These are phyloP conservation scores for Microctenopoma stevenorrisi DNA, from an alignment of 2,797 vertebrate species.

Conservation along the genomic window DNA sequence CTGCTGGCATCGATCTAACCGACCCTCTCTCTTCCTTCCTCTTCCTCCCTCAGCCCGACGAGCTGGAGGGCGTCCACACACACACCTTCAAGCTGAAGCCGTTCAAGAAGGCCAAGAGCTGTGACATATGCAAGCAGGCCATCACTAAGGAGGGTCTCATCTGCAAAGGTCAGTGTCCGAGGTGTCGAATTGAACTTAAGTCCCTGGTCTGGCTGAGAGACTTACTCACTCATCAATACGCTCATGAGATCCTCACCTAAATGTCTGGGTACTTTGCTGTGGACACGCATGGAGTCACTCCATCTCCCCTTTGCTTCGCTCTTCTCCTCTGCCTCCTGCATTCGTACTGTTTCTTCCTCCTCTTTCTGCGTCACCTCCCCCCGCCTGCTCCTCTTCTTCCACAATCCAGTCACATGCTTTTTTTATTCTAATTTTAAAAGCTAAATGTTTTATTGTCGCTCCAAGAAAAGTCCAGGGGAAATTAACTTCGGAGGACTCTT, in stretches of 20 bases:
- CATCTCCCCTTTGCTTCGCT: too few relatives aligned
- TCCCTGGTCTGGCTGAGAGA: not conserved
- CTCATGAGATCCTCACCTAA: not conserved
- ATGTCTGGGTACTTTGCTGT: not conserved
- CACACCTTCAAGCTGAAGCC: slow-evolving; percentile 94
- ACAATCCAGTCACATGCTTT: slow-evolving; percentile 32
- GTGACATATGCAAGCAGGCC: slow-evolving; percentile 93
- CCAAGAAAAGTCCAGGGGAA: slow-evolving; percentile 56
- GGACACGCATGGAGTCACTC: too few relatives aligned
- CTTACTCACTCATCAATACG: slow-evolving; percentile 11
- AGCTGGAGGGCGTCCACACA: slow-evolving; percentile 90
- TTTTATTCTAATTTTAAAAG: slow-evolving; percentile 53
- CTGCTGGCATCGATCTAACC: slow-evolving; percentile 11
- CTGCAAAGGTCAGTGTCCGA: slow-evolving; percentile 89
- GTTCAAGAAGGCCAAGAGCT: slow-evolving; percentile 96
- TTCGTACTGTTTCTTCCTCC: not conserved
- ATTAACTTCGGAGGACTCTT: slow-evolving; percentile 38
- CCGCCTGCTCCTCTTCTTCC: slow-evolving; percentile 20
- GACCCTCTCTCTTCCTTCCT: slow-evolving; percentile 24
- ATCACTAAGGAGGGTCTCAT: slow-evolving; percentile 94
- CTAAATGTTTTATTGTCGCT: slow-evolving; percentile 67
- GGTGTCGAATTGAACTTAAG: not conserved
- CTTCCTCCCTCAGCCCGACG: slow-evolving; percentile 86
- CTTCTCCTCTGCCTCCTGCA: not conserved
- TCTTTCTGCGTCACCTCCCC: slow-evolving; percentile 11